These are phyloP conservation scores for Nyctibius bracteatus DNA, from an alignment of 2,113 vertebrate genomes.

Conservation along the genomic window DNA sequence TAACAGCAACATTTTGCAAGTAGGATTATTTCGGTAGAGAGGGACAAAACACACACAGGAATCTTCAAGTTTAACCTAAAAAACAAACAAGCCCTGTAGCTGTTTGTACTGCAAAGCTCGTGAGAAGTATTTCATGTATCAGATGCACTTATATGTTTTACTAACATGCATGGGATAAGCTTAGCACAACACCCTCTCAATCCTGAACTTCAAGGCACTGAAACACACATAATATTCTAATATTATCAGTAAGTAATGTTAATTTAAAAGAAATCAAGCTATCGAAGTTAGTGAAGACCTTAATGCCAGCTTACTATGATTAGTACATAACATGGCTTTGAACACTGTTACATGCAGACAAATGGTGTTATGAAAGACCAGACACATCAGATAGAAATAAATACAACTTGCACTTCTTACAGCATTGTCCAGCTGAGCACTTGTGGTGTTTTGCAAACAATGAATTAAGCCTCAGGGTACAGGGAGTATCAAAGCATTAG, in stretches of 20 bases:
- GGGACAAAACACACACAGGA: conserved; percentile 59
- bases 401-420: conserved; percentile 47
- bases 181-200: background rate
- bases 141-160: background rate
- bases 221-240: background rate
- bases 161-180: background rate
- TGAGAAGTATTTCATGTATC: background rate
- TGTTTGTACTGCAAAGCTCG: background rate
- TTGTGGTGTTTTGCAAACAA: conserved; percentile 64
- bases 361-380: conserved; percentile 34
- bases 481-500: conserved; percentile 63
- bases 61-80: conserved; percentile 71
- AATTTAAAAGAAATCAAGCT: background rate
- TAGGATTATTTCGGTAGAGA: conserved; percentile 62
- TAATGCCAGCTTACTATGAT: background rate
- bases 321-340: background rate
- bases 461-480: conserved; percentile 41
- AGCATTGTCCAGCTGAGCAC: conserved; percentile 40
- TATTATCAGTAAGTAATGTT: background rate
- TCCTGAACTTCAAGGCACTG: background rate
- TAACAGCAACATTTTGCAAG: conserved; percentile 69
- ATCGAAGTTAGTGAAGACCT: background rate
- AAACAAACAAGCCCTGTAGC: conserved; percentile 37
- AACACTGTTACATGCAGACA: background rate
- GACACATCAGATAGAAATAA: conserved; percentile 50